Evolutionary conservation across 2,888 invertebrate species (phyloP).

Genomic region (Eudemis profundana): DNA sequence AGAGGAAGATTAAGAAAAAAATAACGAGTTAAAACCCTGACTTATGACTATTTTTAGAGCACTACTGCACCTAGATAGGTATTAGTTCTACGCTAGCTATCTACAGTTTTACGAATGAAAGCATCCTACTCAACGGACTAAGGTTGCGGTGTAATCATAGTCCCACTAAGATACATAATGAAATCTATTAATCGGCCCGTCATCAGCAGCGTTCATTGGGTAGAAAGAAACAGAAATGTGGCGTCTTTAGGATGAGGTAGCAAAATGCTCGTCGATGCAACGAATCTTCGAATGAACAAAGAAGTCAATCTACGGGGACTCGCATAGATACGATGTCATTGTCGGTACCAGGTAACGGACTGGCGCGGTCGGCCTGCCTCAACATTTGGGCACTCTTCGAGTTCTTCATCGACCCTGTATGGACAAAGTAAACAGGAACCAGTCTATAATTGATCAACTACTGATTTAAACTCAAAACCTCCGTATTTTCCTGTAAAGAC

Average conservation of each 20-base stretch:
- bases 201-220: conserved; percentile 68
- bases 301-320: conserved; percentile 73
- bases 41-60: conserved; percentile 30
- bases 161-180: conserved; percentile 46
- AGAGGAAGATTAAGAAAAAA: conserved; percentile 50
- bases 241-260: conserved; percentile 64
- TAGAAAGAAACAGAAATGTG: conserved; percentile 58
- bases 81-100: conserved; percentile 35
- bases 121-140: conserved; percentile 39
- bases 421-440: conserved; percentile 81
- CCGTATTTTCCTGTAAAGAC: conserved; percentile 55
- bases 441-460: conserved; percentile 68
- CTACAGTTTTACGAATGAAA: conserved; percentile 38
- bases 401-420: conserved; percentile 87
- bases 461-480: conserved; percentile 55
- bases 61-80: conserved; percentile 35
- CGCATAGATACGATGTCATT: conserved; percentile 70
- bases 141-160: conserved; percentile 32
- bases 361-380: conserved; percentile 87
- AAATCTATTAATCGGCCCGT: conserved; percentile 64
- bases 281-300: conserved; percentile 63
- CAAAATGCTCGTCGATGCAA: conserved; percentile 71
- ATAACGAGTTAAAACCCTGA: conserved; percentile 44
- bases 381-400: conserved; percentile 88
- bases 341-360: conserved; percentile 85